Base-by-base conservation (phyloP, 1,140 invertebrate species). In the Drosophila grimshawi region DNA sequence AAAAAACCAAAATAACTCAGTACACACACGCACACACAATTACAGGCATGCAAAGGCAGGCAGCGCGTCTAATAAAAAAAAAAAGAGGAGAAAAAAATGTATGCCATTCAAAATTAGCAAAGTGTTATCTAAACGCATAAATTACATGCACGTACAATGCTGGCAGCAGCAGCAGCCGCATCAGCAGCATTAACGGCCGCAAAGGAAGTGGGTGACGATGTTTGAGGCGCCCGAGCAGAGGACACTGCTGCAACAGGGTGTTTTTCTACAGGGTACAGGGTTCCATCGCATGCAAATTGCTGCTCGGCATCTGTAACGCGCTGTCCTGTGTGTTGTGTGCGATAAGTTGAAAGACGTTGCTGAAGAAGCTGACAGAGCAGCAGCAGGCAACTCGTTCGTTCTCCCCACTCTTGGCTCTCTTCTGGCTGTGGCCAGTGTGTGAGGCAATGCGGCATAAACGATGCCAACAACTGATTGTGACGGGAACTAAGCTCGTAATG, bases 391-490 rank as follows among this genome's bases (percentile, higher is more conserved):
- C 82, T 86, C 81, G 39, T 43, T 43, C 19, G 75, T 77, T 72
- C 67, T 39, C 46, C 49, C 64, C 56, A 59, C 5, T 29, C 45
- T 67, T 69, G 49, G n/a, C 46, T 39, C 6, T 59, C 49, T 33
- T 27, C 5, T 56, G 53, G 29, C 45, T n/a, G 8, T 73, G 52
- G 52, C 48, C 29, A 61, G 63, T 78, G 59, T 77, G 64, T 73
- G 75, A 55, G 83, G 80, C 85, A 88, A 80, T 89, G 85, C 89
- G 77, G 79, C 83, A 91, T 82, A 82, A 91, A 86, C 83, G 89
- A 91, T 91, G 89, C 88, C 89, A 91, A 91, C 89, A 91, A 91
- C 83, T 91, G 89, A 91, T 91, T 91, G 89, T 89, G 88, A 91
- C 81, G 83, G 86, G 78, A 91, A 91, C 81, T 91, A 86, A 91